Evolutionary conservation across 2,888 invertebrate genomes (phyloP).

Genomic region (Brenthis ino): DNA sequence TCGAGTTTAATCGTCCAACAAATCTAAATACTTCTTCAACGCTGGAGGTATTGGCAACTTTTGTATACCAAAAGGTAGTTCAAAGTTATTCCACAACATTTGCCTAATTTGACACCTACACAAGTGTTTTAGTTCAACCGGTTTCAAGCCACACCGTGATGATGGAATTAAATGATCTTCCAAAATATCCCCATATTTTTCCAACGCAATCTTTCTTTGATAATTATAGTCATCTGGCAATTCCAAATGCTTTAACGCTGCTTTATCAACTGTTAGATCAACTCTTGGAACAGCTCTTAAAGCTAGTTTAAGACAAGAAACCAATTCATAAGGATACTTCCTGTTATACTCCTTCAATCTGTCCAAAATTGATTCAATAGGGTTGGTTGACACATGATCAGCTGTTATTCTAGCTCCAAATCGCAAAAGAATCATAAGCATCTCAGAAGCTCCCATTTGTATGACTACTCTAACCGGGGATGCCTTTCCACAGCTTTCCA

Average conservation of each 20-base stretch:
- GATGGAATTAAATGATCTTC: slow-evolving; percentile 83
- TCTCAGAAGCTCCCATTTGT: slow-evolving; percentile 88
- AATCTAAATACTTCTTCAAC: slow-evolving; percentile 87
- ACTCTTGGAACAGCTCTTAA: slow-evolving; percentile 85
- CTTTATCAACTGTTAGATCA: slow-evolving; percentile 71
- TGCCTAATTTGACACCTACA: slow-evolving; percentile 87
- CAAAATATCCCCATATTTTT: slow-evolving; percentile 77
- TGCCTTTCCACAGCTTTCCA: slow-evolving; percentile 90
- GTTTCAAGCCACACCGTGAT: slow-evolving; percentile 82
- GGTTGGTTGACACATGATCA: slow-evolving; percentile 83
- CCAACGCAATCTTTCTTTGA: slow-evolving; percentile 66
- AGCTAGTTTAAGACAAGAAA: slow-evolving; percentile 86
- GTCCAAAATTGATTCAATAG: slow-evolving; percentile 85
- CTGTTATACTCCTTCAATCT: slow-evolving; percentile 84
- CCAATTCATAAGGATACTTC: slow-evolving; percentile 86
- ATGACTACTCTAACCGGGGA: slow-evolving; percentile 88
- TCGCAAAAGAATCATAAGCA: slow-evolving; percentile 87
- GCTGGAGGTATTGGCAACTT: slow-evolving; percentile 85
- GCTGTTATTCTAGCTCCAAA: slow-evolving; percentile 85
- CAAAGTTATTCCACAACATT: slow-evolving; percentile 85
- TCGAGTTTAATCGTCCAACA: slow-evolving; percentile 84
- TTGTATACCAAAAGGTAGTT: slow-evolving; percentile 88
- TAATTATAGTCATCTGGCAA: slow-evolving; percentile 72
- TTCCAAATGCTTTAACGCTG: slow-evolving; percentile 57
- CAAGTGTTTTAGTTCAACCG: slow-evolving; percentile 89